These are phyloP conservation scores for Incurvaria masculella DNA, from an alignment of 2,888 invertebrate genomes.

Conservation along the genomic window DNA sequence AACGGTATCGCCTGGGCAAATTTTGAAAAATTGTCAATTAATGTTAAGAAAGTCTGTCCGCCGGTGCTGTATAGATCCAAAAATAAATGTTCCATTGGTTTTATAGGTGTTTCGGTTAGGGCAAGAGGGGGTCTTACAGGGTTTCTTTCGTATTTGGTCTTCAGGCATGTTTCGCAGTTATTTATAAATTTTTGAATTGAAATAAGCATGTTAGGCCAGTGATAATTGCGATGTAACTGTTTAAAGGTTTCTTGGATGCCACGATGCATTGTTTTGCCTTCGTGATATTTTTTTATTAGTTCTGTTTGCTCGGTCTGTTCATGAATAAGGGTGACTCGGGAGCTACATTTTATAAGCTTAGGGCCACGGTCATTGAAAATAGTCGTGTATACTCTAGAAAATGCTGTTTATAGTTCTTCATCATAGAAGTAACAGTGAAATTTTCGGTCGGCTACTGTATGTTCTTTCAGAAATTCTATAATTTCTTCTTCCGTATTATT, in stretches of 20 bases:
- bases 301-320: conserved; percentile 11
- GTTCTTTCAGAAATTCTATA: conserved; percentile 13
- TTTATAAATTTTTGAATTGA: conserved; percentile 6
- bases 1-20: conserved; percentile 16
- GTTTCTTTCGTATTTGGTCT: conserved; percentile 16
- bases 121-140: conserved; percentile 15
- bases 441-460: conserved; percentile 13
- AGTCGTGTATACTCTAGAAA: conserved; percentile 13
- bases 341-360: conserved; percentile 14
- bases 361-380: conserved; percentile 17
- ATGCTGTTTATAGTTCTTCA: conserved; percentile 13
- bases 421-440: conserved; percentile 15
- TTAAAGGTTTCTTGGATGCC: conserved; percentile 15
- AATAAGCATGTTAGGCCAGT: conserved; percentile 17
- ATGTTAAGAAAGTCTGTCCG: conserved; percentile 15
- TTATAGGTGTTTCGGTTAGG: conserved; percentile 16
- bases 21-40: conserved; percentile 19
- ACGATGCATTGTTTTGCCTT: conserved; percentile 14
- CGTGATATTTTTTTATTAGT: conserved; percentile 11
- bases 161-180: conserved; percentile 13
- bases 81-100: conserved; percentile 19
- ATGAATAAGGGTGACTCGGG: conserved; percentile 15
- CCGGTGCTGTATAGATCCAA: conserved; percentile 17
- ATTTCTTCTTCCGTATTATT: conserved; percentile 15
- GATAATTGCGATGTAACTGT: conserved; percentile 16